Base-by-base conservation (phyloP, 53 echinoderm and acorn worm genomes). In the Zoroaster sp. region DNA sequence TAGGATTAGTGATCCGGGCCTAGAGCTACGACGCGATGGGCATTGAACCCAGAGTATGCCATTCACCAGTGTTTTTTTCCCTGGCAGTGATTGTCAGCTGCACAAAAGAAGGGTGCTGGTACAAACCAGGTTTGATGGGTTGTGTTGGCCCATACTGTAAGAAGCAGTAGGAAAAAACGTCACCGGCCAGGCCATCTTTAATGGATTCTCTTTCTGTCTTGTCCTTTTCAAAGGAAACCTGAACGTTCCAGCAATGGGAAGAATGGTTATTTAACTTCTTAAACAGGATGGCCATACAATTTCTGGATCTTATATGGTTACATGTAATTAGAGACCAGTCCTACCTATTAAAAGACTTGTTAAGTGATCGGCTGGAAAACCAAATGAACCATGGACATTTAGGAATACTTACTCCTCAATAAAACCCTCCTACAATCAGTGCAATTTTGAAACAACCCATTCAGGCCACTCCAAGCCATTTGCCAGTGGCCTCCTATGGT, bases 151-250 rank as follows among this genome's bases (percentile, higher is more conserved):
- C 66, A 81, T 67, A 63, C 66, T 40, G 67, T 40, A 30, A 40
- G 43, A 25, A 10, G 28, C 43, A 66, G 42, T 66, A 81, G 81
- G 66, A 81, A 81, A 66, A 68, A 81, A 81, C 41, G 66, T 66
- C 55, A 42, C 81, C 7, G 66, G 13, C 66, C 25, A 21, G 44
- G 81, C 36, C 66, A 67, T 81, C 67, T 81, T 81, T 81, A 67
- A 81, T 81, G 81, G 67, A 43, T 81, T 81, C 81, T 81, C 67
- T 43, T 81, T 81, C 67, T 81, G 43, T 66, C 81, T 81, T 67
- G 67, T 81, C 81, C 43, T 81, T 81, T 67, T 67, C 28, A 37
- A 13, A 28, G 14, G 45, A 67, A 81, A 67, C 81, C 81, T 31
- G 67, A 39, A 81, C 81, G 66, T 81, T 81, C 81, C 81, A 81